Base-by-base conservation (phyloP, 53 echinoderm and acorn worm species). In the Henricia sp. region DNA sequence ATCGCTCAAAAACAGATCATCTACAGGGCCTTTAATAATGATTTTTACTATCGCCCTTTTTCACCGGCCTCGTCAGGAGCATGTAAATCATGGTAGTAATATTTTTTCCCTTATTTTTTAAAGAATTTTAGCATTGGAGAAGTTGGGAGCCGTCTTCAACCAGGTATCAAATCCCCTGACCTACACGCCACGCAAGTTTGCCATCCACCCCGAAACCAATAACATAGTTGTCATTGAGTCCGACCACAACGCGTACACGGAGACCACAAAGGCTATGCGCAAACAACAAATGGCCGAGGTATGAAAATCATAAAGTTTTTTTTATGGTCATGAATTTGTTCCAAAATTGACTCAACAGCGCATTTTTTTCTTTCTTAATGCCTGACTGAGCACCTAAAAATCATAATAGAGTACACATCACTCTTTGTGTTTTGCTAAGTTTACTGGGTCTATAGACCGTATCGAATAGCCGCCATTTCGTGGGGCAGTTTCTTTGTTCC, bases 201-300 rank as follows among this genome's bases (percentile, higher is more conserved):
- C 89, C 44, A 83, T 95, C 30, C 88, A 92, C 37, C 88, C 70
- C 35, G 99, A 99, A 16, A 90, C 75, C 41, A 99, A 90, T 67
- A 90, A 89, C 65, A 48, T 99, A 12, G 91, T 99, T 25, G 64
- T 95, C 84, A 95, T 99, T 3, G 99, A 99, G 68, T 88, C 92
- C 0, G 99, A 99, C 68, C 99, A 99, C 84, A 99, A 99, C 40
- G 91, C 99, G 1, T 99, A 99, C 83, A 99, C 99, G 60, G 99
- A 99, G 16, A 82, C 99, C 20, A 99, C 99, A 27, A 97, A 99
- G 57, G 94, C 94, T 41, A 94, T 95, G 85, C 84, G 99, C 20
- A 94, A 99, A 80, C 99, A 99, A 40, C 92, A 94, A 36, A 99
- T 99, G 99, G 99, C 99, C 6, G 99, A 99, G 88, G 99, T 99